phyloP scores from a whole-genome alignment of 2,888 invertebrate species.

The Onchidella celtica region DNA sequence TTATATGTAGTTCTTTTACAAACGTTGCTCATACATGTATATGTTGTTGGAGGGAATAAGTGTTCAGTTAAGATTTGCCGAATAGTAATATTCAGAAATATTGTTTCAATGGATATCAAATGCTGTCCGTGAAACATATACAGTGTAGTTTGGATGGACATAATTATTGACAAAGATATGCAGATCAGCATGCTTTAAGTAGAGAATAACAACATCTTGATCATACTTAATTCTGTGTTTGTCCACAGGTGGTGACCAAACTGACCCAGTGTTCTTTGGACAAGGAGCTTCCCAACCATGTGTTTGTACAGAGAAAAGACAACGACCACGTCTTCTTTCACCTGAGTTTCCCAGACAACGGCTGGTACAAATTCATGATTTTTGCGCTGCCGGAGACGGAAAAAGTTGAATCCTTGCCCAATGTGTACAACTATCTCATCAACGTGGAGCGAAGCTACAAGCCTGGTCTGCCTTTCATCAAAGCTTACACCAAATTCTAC shows the following conservation, averaged over 20 bases:
- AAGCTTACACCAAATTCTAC: slow-evolving; percentile 76
- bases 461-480: slow-evolving; percentile 69
- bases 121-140: no score
- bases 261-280: slow-evolving; percentile 15
- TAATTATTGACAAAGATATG: no score
- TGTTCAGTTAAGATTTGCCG: no score
- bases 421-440: slow-evolving; percentile 77
- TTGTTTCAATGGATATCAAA: no score
- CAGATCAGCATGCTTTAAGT: no score
- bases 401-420: slow-evolving; percentile 71
- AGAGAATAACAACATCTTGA: no score
- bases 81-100: no score
- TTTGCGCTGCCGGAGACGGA: slow-evolving; percentile 71
- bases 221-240: neutral
- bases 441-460: slow-evolving; percentile 43
- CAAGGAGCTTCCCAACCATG: slow-evolving; percentile 31
- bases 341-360: slow-evolving; percentile 64
- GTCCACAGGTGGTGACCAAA: slow-evolving; percentile 36
- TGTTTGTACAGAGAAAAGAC: slow-evolving; percentile 63
- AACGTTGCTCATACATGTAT: no score
- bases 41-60: no score
- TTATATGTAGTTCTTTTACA: no score
- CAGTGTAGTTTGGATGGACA: no score
- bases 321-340: slow-evolving; percentile 57
- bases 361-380: slow-evolving; percentile 75